Evolutionary conservation across 2,888 invertebrate species (phyloP).

Genomic region (Drosophila tanythrix): DNA sequence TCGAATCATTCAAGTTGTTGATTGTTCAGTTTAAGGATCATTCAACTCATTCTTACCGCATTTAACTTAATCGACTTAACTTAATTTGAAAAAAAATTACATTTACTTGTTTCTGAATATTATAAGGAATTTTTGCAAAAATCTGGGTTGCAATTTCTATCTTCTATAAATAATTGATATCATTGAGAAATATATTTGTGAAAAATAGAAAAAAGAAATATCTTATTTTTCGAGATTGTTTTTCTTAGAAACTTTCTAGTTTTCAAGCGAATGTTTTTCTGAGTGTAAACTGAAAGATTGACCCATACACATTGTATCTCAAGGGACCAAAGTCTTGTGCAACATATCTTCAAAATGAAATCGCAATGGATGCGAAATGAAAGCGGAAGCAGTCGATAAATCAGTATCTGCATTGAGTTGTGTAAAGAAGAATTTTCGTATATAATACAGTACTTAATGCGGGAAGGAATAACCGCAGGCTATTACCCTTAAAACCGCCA

Average conservation of each 20-base stretch:
- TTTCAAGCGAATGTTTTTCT: neutral
- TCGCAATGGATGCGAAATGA: neutral
- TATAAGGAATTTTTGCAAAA: neutral
- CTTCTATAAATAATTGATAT: neutral
- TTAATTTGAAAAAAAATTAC: no score
- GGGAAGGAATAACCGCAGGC: neutral
- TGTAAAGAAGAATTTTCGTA: neutral
- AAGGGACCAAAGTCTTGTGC: neutral
- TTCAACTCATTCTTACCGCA: no score
- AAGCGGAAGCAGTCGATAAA: neutral
- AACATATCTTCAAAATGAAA: neutral
- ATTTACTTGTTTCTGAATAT: no score
- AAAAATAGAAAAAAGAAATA: neutral
- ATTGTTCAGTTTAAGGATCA: no score
- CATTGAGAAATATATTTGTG: neutral
- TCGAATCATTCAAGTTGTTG: no score
- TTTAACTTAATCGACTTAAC: no score
- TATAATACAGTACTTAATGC: neutral
- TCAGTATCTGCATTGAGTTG: neutral
- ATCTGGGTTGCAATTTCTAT: accelerated
- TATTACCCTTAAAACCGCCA: neutral
- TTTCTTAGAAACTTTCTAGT: neutral
- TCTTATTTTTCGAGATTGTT: neutral
- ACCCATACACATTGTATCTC: neutral
- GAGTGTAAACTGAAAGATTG: neutral